Evolutionary conservation across 2,113 vertebrate genomes (phyloP), one percentile per base, ranked within the genome.

Genomic region (Muscicapa adusta): DNA sequence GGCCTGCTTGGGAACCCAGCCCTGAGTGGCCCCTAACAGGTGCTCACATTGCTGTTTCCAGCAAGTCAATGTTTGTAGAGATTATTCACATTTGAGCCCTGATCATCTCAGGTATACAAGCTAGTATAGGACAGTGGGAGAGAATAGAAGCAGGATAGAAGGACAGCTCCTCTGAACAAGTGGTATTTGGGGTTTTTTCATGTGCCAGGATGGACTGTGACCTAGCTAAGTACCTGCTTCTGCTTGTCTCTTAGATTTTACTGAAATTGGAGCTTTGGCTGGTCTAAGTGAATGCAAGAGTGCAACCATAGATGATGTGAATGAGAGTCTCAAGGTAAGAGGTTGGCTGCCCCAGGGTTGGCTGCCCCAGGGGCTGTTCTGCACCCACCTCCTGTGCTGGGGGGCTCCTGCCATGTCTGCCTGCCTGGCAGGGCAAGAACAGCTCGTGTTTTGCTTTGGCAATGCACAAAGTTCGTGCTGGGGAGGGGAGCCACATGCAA

Each of bases 381-480:
- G 45, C 36, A 4, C 22, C 4, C 10, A 1, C n/a, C 16, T 33
- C 10, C 19, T 7, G 53, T 15, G 42, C 45, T n/a, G 40, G 17
- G 6, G 6, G 56, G 65, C 36, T n/a, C 38, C 14, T 62, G 2
- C 25, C 0, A 0, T 2, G 0, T 17, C 10, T 42, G n/a, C 26
- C 28, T 22, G 24, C 0, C 65, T 10, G 73, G 13, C 53, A 33
- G 51, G 61, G n/a, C 80, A 7, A 51, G 54, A 31, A 40, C 4
- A 4, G 0, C n/a, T n/a, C 2, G 0, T 6, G 1, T 2, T 1
- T 5, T 6, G 45, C 58, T 86, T 65, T 61, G 20, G 40, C 60
- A 9, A 6, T 14, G 31, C 20, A 11, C 71, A 50, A 36, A 83
- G 31, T 42, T 14, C 15, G 0, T 0, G 11, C 28, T 33, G 29